Base-by-base conservation (phyloP, 2,797 vertebrate species). In the Onychomys torridus region DNA sequence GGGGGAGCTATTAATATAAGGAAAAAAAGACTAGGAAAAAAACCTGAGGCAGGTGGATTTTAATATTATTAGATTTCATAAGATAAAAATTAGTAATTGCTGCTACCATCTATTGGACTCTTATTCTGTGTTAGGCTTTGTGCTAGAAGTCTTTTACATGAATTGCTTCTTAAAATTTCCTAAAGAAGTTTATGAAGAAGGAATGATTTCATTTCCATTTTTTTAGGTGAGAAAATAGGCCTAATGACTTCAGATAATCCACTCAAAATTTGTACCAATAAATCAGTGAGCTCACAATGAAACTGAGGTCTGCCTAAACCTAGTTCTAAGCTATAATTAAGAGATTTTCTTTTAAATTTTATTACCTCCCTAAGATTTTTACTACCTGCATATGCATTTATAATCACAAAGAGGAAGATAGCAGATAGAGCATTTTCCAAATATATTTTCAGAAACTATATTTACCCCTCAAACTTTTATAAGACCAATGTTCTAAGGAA, bases 401-500 rank as follows among this genome's bases (percentile, higher is more conserved):
- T 71, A 59, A 73, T 92, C 6, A 94, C 59, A 19, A 95, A 95
- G 82, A 87, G 32, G n/a, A 94, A 93, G 9, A 40, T 23, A 76
- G 55, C 52, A 91, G 23, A 75, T 27, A 43, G 6, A 89, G 1
- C 27, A 78, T 89, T 93, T 96, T 93, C 67, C 19, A 88, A 92
- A 84, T 46, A 25, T 90, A 92, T 61, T 93, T 95, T 94, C 57
- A 94, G 67, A 71, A 89, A 65, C 25, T 10, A 40, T 43, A 63
- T 91, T 52, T 82, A n/a, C 1, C 17, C 25, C 4, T 89, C 63
- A 86, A 43, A 89, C 49, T 65, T 75, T 89, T 57, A 1, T 25
- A n/a, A 84, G 75, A 86, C 21, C n/a, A 79, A 57, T 83, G 4
- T 94, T 93, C 78, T 94, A 71, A 91, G 83, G 40, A 97, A 84